Conservation (phyloP, 2,797 vertebrate genomes). For the Craterocephalus amniculus region DNA sequence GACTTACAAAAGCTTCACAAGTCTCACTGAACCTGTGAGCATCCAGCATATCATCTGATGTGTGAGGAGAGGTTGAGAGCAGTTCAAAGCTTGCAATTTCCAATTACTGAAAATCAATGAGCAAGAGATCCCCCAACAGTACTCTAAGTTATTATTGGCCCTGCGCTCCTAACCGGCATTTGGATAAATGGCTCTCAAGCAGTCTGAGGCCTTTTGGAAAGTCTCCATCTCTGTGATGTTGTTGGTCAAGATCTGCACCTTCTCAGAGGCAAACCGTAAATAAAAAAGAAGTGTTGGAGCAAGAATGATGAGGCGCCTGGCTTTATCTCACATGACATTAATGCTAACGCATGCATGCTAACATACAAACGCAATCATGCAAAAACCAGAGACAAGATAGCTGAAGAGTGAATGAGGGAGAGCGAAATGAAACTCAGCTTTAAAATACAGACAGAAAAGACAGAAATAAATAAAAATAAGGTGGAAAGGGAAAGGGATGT, state of each 20-base stretch:
- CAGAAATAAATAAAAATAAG: slow-evolving; percentile 39
- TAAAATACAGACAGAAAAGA: slow-evolving; percentile 17
- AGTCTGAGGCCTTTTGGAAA: not conserved
- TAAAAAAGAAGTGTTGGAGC: slow-evolving; percentile 13
- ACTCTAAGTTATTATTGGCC: slow-evolving; percentile 30
- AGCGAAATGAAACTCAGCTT: slow-evolving; percentile 5
- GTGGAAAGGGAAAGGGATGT: slow-evolving; percentile 19
- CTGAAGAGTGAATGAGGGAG: slow-evolving; percentile 6
- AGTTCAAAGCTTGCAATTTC: not conserved
- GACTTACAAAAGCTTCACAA: not conserved
- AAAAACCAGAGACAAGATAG: slow-evolving; percentile 5
- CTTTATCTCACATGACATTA: slow-evolving; percentile 36
- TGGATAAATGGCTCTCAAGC: slow-evolving; percentile 10
- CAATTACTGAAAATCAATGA: slow-evolving; percentile 19
- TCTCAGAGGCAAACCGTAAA: slow-evolving; percentile 4
- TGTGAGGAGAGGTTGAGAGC: not conserved
- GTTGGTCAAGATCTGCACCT: slow-evolving; percentile 4
- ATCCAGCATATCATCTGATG: not conserved
- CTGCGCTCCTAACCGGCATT: slow-evolving; percentile 11
- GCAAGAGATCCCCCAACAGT: slow-evolving; percentile 9
- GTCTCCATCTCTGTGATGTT: slow-evolving; percentile 5
- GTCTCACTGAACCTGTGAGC: not conserved
- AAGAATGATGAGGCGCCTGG: slow-evolving; percentile 38
- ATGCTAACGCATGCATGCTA: slow-evolving; percentile 24
- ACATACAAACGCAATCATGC: slow-evolving; percentile 21